These are phyloP conservation scores for Geophilus truncorum DNA, from an alignment of 2,888 invertebrate genomes.

Conservation along the genomic window DNA sequence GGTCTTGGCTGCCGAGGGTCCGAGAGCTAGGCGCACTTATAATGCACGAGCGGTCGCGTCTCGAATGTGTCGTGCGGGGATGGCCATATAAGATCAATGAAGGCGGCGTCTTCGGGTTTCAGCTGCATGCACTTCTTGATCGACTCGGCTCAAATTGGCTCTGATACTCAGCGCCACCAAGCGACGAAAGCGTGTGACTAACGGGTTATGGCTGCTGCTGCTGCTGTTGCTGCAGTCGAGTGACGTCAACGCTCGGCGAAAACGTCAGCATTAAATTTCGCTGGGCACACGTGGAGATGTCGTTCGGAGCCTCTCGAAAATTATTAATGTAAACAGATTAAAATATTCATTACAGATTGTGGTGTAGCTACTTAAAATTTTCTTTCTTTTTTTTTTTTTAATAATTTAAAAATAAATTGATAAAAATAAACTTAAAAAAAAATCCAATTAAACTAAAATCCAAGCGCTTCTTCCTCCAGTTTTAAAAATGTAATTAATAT, in stretches of 20 bases:
- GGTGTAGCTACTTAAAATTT: not conserved
- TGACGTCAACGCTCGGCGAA: not conserved
- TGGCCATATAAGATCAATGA: slow-evolving; percentile 21
- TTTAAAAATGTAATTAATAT: slow-evolving; percentile 13
- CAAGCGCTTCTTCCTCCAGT: not conserved
- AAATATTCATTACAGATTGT: not conserved
- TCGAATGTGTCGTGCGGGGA: slow-evolving; percentile 25
- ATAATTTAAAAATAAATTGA: not conserved
- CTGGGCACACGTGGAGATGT: not conserved
- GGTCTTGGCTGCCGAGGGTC: not conserved
- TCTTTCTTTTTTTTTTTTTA: not conserved
- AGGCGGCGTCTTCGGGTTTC: slow-evolving; percentile 14
- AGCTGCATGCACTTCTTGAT: slow-evolving; percentile 13
- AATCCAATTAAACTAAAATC: slow-evolving; percentile 1
- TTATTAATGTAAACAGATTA: not conserved
- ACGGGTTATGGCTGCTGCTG: slow-evolving; percentile 25
- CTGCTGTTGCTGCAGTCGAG: not conserved
- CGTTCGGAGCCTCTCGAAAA: not conserved
- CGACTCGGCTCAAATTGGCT: slow-evolving; percentile 5
- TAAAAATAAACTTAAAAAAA: not conserved
- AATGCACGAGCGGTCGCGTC: slow-evolving; percentile 14
- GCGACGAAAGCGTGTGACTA: slow-evolving; percentile 29
- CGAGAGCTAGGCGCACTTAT: not conserved
- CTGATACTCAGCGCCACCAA: slow-evolving; percentile 28
- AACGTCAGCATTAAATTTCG: slow-evolving; percentile 17